Conservation (phyloP, 53 echinoderm and acorn worm species). For the Astropecten irregularis region DNA sequence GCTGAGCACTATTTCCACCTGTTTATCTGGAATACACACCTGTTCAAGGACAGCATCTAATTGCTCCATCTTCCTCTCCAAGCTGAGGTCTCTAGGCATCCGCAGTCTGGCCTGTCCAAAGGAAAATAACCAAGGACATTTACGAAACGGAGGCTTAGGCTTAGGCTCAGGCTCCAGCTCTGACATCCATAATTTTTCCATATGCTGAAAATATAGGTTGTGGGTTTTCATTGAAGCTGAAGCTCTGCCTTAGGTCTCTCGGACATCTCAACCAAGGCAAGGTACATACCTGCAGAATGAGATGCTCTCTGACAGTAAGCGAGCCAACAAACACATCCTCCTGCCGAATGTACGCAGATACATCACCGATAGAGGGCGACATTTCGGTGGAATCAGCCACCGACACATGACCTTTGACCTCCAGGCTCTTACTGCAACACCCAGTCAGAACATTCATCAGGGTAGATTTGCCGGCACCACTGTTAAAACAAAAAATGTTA, state of each 20-base stretch:
- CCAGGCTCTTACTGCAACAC: slow-evolving; percentile 52
- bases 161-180: too few species aligned
- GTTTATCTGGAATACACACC: slow-evolving; percentile 29
- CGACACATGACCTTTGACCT: slow-evolving; percentile 66
- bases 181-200: too few species aligned
- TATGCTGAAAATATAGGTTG: too few species aligned
- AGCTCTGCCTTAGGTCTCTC: too few species aligned
- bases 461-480: slow-evolving; percentile 80
- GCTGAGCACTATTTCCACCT: too few species aligned
- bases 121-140: neutral
- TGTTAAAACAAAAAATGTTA: too few species aligned
- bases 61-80: slow-evolving; percentile 28
- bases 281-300: slow-evolving; percentile 53
- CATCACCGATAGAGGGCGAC: slow-evolving; percentile 20
- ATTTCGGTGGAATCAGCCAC: slow-evolving; percentile 43
- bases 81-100: slow-evolving; percentile 25
- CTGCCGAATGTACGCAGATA: slow-evolving; percentile 71
- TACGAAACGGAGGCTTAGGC: too few species aligned
- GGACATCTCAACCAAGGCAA: too few species aligned
- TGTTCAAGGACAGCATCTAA: slow-evolving; percentile 62
- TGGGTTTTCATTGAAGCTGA: too few species aligned
- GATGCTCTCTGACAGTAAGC: slow-evolving; percentile 73
- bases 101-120: slow-evolving; percentile 35
- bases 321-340: slow-evolving; percentile 63
- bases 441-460: slow-evolving; percentile 74